Evolutionary conservation across 2,113 vertebrate species (phyloP).

Genomic region (Chrysochloris asiatica): DNA sequence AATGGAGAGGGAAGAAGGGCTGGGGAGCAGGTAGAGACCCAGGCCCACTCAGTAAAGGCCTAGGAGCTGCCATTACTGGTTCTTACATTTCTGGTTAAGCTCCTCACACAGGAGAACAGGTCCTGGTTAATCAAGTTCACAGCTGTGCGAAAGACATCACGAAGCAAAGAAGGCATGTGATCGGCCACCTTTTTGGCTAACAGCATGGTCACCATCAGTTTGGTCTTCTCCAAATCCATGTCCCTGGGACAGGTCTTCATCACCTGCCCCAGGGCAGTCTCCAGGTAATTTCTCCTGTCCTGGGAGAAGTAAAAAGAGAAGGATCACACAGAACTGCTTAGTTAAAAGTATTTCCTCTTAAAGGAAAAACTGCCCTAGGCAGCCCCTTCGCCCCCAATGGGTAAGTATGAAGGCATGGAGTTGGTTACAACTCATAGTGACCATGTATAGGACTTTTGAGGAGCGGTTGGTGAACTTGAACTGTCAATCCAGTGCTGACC

Average conservation of each 20-base stretch:
- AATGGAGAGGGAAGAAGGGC: no score
- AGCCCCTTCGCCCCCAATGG: rapidly evolving
- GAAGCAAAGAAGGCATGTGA: constrained; percentile 84
- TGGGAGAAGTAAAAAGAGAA: constrained; percentile 49
- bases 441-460: no score
- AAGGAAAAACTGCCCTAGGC: neutral
- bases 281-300: constrained; percentile 82
- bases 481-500: no score
- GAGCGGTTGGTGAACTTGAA: no score
- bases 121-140: constrained; percentile 82
- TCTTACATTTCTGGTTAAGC: constrained; percentile 76
- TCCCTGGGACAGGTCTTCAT: constrained; percentile 45
- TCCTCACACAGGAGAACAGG: constrained; percentile 69
- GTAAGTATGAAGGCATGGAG: neutral
- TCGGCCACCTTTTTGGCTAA: constrained; percentile 88
- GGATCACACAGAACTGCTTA: neutral
- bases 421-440: no score
- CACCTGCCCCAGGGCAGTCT: constrained; percentile 77
- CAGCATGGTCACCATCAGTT: constrained; percentile 87
- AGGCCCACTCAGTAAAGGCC: neutral
- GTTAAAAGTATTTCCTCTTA: neutral
- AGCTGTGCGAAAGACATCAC: constrained; percentile 78
- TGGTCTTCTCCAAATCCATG: constrained; percentile 85
- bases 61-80: neutral
- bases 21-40: neutral